Evolutionary conservation across 2,113 vertebrate species (phyloP), one percentile per base, ranked within the genome.

Genomic region (Ivindomyrus marchei): DNA sequence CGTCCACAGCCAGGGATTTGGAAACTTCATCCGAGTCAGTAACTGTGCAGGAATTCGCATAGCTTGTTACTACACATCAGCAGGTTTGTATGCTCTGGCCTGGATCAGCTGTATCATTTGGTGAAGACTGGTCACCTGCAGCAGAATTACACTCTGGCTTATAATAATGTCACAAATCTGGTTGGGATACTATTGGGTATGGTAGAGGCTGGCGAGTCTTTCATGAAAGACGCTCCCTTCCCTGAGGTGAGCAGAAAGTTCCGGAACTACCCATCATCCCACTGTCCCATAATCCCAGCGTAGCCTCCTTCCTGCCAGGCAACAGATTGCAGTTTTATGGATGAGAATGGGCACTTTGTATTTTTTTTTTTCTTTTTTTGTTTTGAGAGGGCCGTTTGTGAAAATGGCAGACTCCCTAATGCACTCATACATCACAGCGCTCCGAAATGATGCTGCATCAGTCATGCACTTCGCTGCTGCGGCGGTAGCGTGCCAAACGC

Each of bases 271-370:
- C 19, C 84, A 50, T 50, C 36, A 42, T 42, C 74, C 47, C 49
- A 86, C 47, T 50, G 45, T 50, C 45, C 84, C 49, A 13, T 49
- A 50, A 86, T 86, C 84, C 46, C 84, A 19, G 3, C 45, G 47
- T 86, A 15, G 45, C 84, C 45, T 11, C 46, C 24, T 15, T 50
- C 83, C 84, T 86, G 84, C n/a, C 84, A 50, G 39, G 39, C 10
- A 10, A n/a, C 84, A 47, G 84, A 85, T 31, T 85, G 84, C 84
- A 46, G 84, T 86, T 86, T 86, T 86, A 86, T 86, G 84, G 84
- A 86, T 86, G 84, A 86, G 84, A 86, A 27, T 86, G 24, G 84
- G 47, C 46, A 27, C 24, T 86, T 86, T 49, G 46, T 86, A 6
- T 86, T 46, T 50, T 50, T 46, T 31, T 58, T 85, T 85, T 15